Base-by-base conservation (phyloP, 2,888 invertebrate genomes). In the Folsomia manolachei region DNA sequence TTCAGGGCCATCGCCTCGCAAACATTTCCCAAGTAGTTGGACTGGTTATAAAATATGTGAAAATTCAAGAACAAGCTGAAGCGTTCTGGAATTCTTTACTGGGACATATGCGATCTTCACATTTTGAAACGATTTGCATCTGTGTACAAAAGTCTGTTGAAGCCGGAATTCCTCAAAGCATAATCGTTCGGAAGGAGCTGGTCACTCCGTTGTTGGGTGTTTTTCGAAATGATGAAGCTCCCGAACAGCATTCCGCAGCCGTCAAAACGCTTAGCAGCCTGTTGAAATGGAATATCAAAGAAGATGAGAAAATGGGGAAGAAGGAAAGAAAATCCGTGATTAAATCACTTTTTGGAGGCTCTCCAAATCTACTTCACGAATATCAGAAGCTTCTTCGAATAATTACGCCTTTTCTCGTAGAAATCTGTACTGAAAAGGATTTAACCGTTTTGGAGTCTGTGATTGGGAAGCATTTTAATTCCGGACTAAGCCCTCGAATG, bases 81-180 rank as follows among this genome's bases (percentile, higher is more conserved):
- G 70, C 52, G 11, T 79, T 79, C 60, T 78, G 75, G 76, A 65
- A 56, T 25, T 24, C 67, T 9, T 51, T 78, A 14, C 25, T 73
- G 14, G 25, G 71, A 4, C 60, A 72, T 9, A 69, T 77, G 21
- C 73, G 75, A 52, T 70, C 75, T 1, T 77, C 76, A 7, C 76
- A 79, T 60, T 72, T 77, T 53, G 70, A 79, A 2, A 52, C 76
- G 9, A 64, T 75, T 18, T 75, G 75, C 60, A 25, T 71, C 18
- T 72, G 71, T 63, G 72, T 77, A 19, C 27, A 68, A 14, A 67
- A 70, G 25, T 69, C 76, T 18, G 62, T 74, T 2, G 66, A 72
- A 14, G 65, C 24, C 1, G 51, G 51, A 2, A 66, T 71, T n/a
- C 71, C 69, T 24, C 39, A 69, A 0, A 27, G 27, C 19, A 1